phyloP scores from a whole-genome alignment of 1,140 invertebrate genomes.

The Chironomus tepperi region DNA sequence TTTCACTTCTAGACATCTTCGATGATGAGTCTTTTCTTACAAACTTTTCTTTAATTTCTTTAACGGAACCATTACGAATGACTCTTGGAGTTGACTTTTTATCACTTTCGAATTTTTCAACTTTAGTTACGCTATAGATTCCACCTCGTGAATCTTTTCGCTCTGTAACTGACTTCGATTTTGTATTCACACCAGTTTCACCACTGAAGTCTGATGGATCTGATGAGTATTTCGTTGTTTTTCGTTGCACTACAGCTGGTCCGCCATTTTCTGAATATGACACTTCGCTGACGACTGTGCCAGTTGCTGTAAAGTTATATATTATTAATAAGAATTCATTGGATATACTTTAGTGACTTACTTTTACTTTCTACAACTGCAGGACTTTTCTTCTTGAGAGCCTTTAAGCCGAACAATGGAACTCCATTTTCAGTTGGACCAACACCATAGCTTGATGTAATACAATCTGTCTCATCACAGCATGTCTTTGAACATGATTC shows the following conservation, averaged over 20 bases:
- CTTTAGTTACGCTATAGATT: slow-evolving; percentile 32
- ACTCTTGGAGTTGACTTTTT: slow-evolving; percentile 38
- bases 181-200: slow-evolving; percentile 28
- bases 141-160: slow-evolving; percentile 28
- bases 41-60: slow-evolving; percentile 62
- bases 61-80: slow-evolving; percentile 56
- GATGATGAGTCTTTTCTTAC: slow-evolving; percentile 41
- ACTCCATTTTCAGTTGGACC: slow-evolving; percentile 69
- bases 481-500: slow-evolving; percentile 21
- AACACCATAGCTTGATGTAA: slow-evolving; percentile 71
- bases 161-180: slow-evolving; percentile 17
- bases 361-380: slow-evolving; percentile 33
- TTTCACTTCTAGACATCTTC: slow-evolving; percentile 27
- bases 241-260: slow-evolving; percentile 53
- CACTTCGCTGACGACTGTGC: slow-evolving; percentile 53
- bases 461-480: slow-evolving; percentile 42
- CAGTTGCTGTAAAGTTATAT: slow-evolving; percentile 48
- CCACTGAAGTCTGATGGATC: slow-evolving; percentile 42
- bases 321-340: slow-evolving; percentile 8
- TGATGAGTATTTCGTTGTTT: slow-evolving; percentile 55
- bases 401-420: slow-evolving; percentile 64
- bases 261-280: slow-evolving; percentile 55
- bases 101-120: slow-evolving; percentile 30
- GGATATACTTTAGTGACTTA: not conserved
- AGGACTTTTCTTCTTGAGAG: slow-evolving; percentile 50